phyloP scores from a whole-genome alignment of 2,113 vertebrate species.

The Ceyx melanurus region DNA sequence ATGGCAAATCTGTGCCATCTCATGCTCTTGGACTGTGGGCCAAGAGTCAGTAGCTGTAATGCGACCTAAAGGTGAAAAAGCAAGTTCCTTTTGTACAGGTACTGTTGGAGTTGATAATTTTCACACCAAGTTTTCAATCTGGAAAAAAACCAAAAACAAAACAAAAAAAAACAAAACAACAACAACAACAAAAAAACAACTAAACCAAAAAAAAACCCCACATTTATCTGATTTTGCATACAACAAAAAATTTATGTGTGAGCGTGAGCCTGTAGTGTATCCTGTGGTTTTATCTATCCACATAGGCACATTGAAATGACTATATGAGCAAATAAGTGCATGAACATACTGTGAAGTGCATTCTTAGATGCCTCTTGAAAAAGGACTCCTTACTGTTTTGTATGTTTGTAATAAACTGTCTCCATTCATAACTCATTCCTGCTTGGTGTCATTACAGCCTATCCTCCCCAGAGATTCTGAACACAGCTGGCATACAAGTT shows the following conservation, averaged over 20 bases:
- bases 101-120: constrained; percentile 50
- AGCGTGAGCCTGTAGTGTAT: neutral
- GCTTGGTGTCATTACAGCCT: constrained; percentile 31
- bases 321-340: neutral
- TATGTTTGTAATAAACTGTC: neutral
- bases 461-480: constrained; percentile 43
- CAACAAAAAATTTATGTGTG: neutral
- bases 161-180: neutral
- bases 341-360: neutral
- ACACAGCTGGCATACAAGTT: constrained; percentile 42
- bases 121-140: constrained; percentile 22
- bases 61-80: constrained; percentile 21
- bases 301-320: neutral
- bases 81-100: constrained; percentile 33
- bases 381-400: neutral
- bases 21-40: neutral
- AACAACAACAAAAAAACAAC: neutral
- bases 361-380: neutral
- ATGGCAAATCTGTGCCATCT: constrained; percentile 37
- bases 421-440: constrained; percentile 47
- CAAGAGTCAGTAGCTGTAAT: constrained; percentile 39
- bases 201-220: neutral
- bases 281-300: neutral
- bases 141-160: neutral
- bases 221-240: neutral